phyloP scores from a whole-genome alignment of 2,888 invertebrate genomes.

The Cacoxenus indagator region DNA sequence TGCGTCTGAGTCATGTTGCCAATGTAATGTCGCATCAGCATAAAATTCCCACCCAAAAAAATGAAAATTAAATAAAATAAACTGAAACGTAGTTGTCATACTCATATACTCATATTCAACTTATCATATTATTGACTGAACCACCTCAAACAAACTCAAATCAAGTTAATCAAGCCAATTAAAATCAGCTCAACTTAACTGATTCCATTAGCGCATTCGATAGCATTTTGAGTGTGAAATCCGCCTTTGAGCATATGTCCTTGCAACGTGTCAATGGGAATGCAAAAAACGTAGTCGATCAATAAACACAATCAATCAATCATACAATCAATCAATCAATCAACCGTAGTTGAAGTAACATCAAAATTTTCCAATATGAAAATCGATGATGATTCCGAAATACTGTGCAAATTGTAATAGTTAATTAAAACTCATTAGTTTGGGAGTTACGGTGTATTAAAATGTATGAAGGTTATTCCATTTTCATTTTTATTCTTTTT shows the following conservation, averaged over 20 bases:
- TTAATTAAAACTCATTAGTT: conserved; percentile 56
- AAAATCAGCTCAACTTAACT: too few species aligned
- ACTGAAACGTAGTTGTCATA: not conserved
- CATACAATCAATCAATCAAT: not conserved
- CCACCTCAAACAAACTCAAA: not conserved
- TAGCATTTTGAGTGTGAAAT: too few species aligned
- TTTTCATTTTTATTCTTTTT: conserved; percentile 26
- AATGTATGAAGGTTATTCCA: conserved; percentile 46
- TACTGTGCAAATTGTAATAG: conserved; percentile 68
- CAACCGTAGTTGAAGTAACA: conserved; percentile 3
- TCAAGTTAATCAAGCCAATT: not conserved
- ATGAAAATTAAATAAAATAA: not conserved
- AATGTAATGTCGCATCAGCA: not conserved
- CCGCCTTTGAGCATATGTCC: too few species aligned
- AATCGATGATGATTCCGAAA: conserved; percentile 41
- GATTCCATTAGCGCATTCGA: too few species aligned
- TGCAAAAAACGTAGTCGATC: not conserved
- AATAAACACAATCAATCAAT: not conserved
- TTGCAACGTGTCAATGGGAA: not conserved
- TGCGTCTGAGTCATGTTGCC: not conserved
- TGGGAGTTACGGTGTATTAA: conserved; percentile 64
- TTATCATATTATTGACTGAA: not conserved
- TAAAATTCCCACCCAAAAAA: not conserved
- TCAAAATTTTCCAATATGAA: conserved; percentile 10
- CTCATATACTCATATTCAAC: not conserved